phyloP scores from a whole-genome alignment of 2,113 vertebrate genomes.

The Catagonus wagneri region DNA sequence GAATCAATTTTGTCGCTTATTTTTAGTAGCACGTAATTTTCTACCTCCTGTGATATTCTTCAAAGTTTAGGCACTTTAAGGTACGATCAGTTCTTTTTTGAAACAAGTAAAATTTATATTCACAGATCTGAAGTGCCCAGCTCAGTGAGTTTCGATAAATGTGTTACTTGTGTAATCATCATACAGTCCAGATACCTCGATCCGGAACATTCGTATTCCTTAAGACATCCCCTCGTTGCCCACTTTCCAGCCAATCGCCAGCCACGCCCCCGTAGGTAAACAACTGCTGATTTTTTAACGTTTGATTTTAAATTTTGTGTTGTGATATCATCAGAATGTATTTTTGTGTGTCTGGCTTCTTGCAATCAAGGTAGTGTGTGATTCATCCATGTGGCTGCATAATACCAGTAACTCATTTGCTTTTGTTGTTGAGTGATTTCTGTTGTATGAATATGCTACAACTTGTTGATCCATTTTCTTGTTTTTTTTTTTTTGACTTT shows the following conservation, averaged over 20 bases:
- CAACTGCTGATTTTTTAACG: not conserved
- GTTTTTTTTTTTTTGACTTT: too few species aligned
- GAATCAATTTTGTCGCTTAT: conserved; percentile 45
- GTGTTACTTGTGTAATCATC: not conserved
- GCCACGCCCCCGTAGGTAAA: not conserved
- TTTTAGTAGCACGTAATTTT: conserved; percentile 66
- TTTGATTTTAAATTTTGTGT: not conserved
- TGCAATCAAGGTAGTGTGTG: not conserved
- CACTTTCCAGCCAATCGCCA: not conserved
- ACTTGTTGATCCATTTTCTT: not conserved
- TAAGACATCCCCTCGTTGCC: not conserved
- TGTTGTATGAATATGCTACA: not conserved
- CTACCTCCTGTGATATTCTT: conserved; percentile 48
- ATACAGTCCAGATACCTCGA: not conserved
- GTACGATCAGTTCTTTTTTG: conserved; percentile 34
- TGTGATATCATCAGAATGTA: not conserved
- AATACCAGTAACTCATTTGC: not conserved
- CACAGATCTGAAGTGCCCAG: not conserved
- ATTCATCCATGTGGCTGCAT: not conserved
- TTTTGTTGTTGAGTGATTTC: not conserved
- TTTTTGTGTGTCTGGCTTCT: not conserved
- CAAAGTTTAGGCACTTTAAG: conserved; percentile 60
- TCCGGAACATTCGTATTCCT: not conserved
- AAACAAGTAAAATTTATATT: conserved; percentile 47
- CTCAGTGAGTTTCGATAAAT: conserved; percentile 15